These are phyloP conservation scores for Noctua fimbriata DNA, from an alignment of 2,888 invertebrate species.

Conservation along the genomic window DNA sequence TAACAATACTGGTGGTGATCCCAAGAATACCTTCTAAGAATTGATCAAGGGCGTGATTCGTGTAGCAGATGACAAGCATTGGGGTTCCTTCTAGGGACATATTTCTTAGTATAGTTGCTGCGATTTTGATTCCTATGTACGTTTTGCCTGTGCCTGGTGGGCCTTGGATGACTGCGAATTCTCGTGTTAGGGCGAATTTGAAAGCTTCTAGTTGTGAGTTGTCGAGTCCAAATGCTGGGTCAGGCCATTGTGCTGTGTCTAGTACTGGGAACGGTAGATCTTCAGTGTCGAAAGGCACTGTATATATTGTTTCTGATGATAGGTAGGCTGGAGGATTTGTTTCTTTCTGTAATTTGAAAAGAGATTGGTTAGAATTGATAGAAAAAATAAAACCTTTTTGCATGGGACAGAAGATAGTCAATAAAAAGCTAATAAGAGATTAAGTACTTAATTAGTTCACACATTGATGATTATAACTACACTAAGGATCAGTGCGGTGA, in stretches of 20 bases:
- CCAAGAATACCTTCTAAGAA: conserved; percentile 93
- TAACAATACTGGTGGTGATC: conserved; percentile 91
- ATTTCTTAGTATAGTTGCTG: conserved; percentile 92
- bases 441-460: neutral
- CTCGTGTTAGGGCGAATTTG: conserved; percentile 92
- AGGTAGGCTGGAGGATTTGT: conserved; percentile 83
- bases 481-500: neutral
- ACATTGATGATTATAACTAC: neutral
- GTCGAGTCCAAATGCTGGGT: conserved; percentile 89
- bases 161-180: conserved; percentile 95
- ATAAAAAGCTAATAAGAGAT: neutral
- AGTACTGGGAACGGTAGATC: conserved; percentile 81
- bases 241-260: conserved; percentile 86
- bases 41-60: conserved; percentile 97
- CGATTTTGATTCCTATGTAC: conserved; percentile 94
- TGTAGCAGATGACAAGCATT: conserved; percentile 95
- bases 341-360: conserved; percentile 74
- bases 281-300: conserved; percentile 69
- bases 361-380: neutral
- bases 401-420: too few relatives aligned
- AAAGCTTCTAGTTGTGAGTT: conserved; percentile 92
- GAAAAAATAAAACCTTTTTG: neutral
- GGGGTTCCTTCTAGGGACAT: conserved; percentile 90
- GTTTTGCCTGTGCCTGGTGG: conserved; percentile 98
- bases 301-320: conserved; percentile 78